These are phyloP conservation scores for Antrozous pallidus DNA, from an alignment of 2,797 vertebrate genomes.

Conservation along the genomic window DNA sequence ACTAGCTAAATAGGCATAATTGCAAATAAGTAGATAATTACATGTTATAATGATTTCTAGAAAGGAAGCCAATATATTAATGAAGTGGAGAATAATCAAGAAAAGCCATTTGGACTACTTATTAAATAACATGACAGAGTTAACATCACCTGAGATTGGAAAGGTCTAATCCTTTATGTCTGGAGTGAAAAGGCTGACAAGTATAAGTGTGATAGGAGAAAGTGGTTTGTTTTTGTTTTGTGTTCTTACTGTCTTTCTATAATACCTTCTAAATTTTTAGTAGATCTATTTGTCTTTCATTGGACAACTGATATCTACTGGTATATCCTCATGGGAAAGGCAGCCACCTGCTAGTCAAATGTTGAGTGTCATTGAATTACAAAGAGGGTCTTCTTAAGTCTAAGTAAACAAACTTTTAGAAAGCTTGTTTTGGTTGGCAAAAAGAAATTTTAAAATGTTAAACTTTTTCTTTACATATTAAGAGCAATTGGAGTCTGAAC, in stretches of 20 bases:
- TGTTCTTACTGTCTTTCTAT: background rate
- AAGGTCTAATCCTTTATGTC: background rate
- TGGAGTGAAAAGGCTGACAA: background rate
- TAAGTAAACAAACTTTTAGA: background rate
- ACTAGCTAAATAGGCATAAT: background rate
- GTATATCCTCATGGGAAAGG: background rate
- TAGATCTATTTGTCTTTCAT: background rate
- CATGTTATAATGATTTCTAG: background rate
- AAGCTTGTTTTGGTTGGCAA: background rate
- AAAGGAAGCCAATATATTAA: too few species aligned
- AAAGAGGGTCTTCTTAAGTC: background rate
- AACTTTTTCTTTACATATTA: background rate
- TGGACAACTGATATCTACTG: background rate
- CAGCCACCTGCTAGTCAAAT: background rate
- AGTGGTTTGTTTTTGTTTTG: too few species aligned
- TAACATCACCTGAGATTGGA: background rate
- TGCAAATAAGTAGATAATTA: conserved; percentile 6
- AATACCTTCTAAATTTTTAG: background rate
- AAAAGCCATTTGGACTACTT: background rate
- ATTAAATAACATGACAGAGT: background rate
- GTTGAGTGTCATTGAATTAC: background rate
- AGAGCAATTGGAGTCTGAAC: background rate
- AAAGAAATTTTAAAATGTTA: background rate
- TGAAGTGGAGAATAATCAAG: background rate
- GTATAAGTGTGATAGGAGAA: background rate